Evolutionary conservation across 2,888 invertebrate genomes (phyloP).

Genomic region (Odiellus spinosus): DNA sequence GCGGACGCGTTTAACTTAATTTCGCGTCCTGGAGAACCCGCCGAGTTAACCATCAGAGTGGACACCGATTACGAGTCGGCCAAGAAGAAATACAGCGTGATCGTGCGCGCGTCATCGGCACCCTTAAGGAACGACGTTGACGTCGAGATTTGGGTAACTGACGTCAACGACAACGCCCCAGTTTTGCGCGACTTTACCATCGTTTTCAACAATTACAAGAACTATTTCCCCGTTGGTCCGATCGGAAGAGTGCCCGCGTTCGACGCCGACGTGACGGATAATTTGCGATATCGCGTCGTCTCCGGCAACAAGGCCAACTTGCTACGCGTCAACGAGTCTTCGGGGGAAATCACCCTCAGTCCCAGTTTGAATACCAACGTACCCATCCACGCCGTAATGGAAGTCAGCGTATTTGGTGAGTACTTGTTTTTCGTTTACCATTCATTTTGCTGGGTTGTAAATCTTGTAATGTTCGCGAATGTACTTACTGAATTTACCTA

Average conservation of each 20-base stretch:
- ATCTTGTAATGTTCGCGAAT: no score
- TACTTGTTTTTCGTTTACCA: no score
- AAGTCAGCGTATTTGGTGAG: conserved; percentile 68
- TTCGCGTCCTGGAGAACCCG: conserved; percentile 47
- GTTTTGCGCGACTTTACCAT: conserved; percentile 77
- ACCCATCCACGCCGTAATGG: conserved; percentile 80
- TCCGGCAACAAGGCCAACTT: conserved; percentile 87
- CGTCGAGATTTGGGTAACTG: conserved; percentile 73
- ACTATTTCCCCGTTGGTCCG: conserved; percentile 79
- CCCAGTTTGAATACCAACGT: conserved; percentile 91
- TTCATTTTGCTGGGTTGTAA: no score
- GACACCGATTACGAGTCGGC: conserved; percentile 93
- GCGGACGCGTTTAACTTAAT: conserved; percentile 68
- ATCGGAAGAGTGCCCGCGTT: conserved; percentile 82
- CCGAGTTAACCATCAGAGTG: conserved; percentile 71
- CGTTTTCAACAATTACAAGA: conserved; percentile 86
- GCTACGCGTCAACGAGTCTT: conserved; percentile 60
- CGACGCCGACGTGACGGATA: conserved; percentile 85
- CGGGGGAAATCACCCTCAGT: conserved; percentile 70
- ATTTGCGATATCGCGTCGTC: conserved; percentile 61
- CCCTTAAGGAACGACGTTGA: conserved; percentile 75
- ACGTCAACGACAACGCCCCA: conserved; percentile 79
- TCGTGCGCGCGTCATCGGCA: conserved; percentile 77
- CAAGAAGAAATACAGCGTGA: conserved; percentile 70
- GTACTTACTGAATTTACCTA: no score